Base-by-base conservation (phyloP, 2,888 invertebrate species). In the Pterostichus niger region DNA sequence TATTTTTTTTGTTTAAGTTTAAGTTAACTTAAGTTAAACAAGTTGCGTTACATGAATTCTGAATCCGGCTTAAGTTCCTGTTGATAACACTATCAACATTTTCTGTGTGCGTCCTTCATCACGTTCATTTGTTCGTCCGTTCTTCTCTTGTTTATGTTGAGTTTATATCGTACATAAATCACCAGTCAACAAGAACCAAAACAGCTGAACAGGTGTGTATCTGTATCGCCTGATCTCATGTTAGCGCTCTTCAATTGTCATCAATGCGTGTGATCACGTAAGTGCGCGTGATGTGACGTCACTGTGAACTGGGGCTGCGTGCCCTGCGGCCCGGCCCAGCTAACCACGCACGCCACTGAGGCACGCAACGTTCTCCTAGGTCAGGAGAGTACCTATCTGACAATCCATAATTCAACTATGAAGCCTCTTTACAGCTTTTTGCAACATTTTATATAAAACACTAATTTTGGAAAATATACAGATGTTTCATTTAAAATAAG, bases 231-330 rank as follows among this genome's bases (percentile, higher is more conserved):
- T 71, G 68, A 71, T 71, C 68, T 71, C 68, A 71, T 71, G 68
- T 71, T 71, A 40, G 44, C 68, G 68, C 68, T 71, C 68, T 71
- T 71, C 68, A 71, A 71, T 71, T 71, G 68, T 71, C 68, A 71
- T 71, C 68, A 71, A 71, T 71, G 68, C 68, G 68, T 71, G 68
- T 71, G 68, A 75, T 75, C 75, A 75, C 75, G 75, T 75, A 52
- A 75, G 49, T 75, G 49, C 75, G 75, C 52, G 75, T 52, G 75
- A 49, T 75, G 75, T 75, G 75, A 52, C 75, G 75, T 75, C 49
- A 52, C 52, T 24, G 49, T 17, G 73, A 15, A 52, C 52, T 24
- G 49, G 73, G 73, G 44, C 49, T 52, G 75, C 75, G 73, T 73
- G 73, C 75, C 75, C 75, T 52, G 49, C 17, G 52, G 52, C 75